Evolutionary conservation across 2,113 vertebrate genomes (phyloP), one percentile per base, ranked within the genome.

Genomic region (Sterrhoptilus dennistouni): DNA sequence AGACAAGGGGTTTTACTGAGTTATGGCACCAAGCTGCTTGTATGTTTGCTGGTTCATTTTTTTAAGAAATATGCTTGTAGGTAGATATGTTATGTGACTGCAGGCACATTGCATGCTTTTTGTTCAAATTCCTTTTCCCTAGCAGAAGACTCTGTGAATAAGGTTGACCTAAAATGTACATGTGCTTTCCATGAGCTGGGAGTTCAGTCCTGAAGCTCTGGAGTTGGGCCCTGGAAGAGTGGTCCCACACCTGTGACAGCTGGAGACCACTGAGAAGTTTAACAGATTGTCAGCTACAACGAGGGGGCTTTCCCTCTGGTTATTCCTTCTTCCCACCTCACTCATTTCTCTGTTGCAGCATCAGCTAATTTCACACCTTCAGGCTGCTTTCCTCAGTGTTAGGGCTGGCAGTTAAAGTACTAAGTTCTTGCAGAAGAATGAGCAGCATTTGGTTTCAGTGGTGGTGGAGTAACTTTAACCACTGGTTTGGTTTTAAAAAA

Each of bases 71-170:
- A 92, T 69, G 63, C 36, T 60, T 91, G 64, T 95, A 84, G 82
- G 70, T 79, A 91, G 77, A 18, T 87, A 54, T 1, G 2, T 64
- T 89, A 94, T 44, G 52, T 64, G 78, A 95, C 56, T 92, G 77
- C 78, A 95, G 22, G 91, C 60, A 84, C 7, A 14, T 90, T 93
- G 95, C 71, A 87, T 85, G 90, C 93, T 93, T 49, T 79, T 70
- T 87, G 54, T 92, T 95, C 76, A 91, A 63, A 75, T 87, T 72
- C 59, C 25, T 85, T 84, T 71, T 68, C 49, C 70, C 60, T 31
- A 8, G 4, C 22, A 69, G 77, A 79, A 85, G 84, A 85, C 31
- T 65, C 40, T 74, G 15, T 91, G 89, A 83, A 53, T 94, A 54
- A 74, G 28, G 44, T 83, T 92, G 56, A 56, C 45, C 79, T 75